phyloP scores from a whole-genome alignment of 2,888 invertebrate species.

The Scaptodrosophila latifasciaeformis region DNA sequence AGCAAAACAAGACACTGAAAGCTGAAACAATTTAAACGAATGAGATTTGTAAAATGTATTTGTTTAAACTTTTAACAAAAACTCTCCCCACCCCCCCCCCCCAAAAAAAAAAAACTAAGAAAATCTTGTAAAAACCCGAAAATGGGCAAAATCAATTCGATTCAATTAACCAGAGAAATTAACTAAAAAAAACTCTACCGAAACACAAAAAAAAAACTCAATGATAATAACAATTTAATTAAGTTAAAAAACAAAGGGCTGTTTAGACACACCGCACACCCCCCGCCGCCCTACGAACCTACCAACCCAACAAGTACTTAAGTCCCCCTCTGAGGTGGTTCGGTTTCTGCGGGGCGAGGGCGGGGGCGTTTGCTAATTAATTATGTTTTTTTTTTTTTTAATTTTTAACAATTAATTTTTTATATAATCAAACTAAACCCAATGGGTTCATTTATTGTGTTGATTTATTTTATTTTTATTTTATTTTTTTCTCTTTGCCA shows the following conservation, averaged over 20 bases:
- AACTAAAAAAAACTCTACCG: too few species aligned
- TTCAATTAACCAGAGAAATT: too few species aligned
- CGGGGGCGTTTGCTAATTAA: too few species aligned
- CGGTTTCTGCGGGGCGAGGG: too few species aligned
- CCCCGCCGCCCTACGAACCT: background rate
- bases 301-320: constrained; percentile 52
- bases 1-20: too few species aligned
- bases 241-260: background rate
- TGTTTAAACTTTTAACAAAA: constrained; percentile 22
- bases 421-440: constrained; percentile 75
- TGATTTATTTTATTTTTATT: constrained; percentile 39
- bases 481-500: constrained; percentile 55
- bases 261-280: constrained; percentile 18
- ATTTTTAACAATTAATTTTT: constrained; percentile 37
- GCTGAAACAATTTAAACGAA: constrained; percentile 12
- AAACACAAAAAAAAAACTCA: too few species aligned
- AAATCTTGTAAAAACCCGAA: too few species aligned
- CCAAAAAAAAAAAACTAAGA: too few species aligned
- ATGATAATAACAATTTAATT: too few species aligned
- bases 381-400: constrained; percentile 16
- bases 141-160: too few species aligned
- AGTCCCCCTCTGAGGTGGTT: too few species aligned
- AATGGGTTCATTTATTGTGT: constrained; percentile 74
- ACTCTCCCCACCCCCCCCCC: too few species aligned
- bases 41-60: constrained; percentile 45